phyloP scores from a whole-genome alignment of 1,140 invertebrate genomes.

The Aphidius gifuensis region DNA sequence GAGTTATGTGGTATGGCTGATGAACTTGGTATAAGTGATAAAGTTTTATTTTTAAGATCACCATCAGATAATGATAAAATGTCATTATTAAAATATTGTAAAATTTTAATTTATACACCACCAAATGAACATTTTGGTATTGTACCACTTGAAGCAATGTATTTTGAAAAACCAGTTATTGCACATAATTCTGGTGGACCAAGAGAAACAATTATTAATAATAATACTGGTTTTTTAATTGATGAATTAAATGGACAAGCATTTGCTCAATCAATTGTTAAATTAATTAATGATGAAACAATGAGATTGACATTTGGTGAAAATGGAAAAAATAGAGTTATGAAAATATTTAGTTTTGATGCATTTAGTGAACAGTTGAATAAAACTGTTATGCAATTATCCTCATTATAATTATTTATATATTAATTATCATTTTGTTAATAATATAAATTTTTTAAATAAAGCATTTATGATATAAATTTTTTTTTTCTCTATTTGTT shows the following conservation, averaged over 20 bases:
- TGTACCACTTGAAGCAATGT: conserved; percentile 99
- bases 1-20: conserved; percentile 70
- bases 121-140: conserved; percentile 99
- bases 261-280: conserved; percentile 79
- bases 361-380: conserved; percentile 62
- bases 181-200: conserved; percentile 95
- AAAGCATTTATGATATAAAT: too few species aligned
- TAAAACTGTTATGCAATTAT: conserved; percentile 39
- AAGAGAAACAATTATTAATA: conserved; percentile 85
- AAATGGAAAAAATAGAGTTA: conserved; percentile 60
- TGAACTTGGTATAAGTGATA: conserved; percentile 67
- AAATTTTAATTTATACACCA: conserved; percentile 91
- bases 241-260: conserved; percentile 59
- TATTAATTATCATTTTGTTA: too few species aligned
- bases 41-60: conserved; percentile 83
- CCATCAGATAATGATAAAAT: conserved; percentile 83
- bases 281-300: conserved; percentile 61
- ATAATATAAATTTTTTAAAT: too few species aligned
- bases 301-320: conserved; percentile 60
- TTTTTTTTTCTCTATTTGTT: too few species aligned
- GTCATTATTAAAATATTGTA: conserved; percentile 70
- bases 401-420: too few species aligned
- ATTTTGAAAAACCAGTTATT: conserved; percentile 86
- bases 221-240: conserved; percentile 87
- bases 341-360: conserved; percentile 64